Conservation (phyloP, 2,888 invertebrate species). For the Acanthococcus lagerstroemiae region DNA sequence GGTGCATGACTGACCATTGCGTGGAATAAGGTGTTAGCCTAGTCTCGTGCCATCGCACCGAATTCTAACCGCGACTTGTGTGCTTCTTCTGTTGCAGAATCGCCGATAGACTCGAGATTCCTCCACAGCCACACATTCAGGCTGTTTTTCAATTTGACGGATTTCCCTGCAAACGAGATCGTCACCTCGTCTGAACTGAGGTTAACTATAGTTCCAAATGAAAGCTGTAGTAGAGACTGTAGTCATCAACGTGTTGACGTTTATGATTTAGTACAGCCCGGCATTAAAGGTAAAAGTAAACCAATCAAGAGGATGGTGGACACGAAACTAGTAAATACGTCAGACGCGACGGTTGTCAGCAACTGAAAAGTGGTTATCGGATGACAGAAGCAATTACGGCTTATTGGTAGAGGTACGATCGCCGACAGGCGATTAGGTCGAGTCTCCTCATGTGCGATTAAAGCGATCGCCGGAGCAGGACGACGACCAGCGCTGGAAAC, state of each 20-base stretch:
- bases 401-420: constrained; percentile 35
- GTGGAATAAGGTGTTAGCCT: too few relatives aligned
- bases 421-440: constrained; percentile 34
- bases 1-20: too few relatives aligned
- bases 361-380: constrained; percentile 70
- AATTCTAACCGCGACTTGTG: too few relatives aligned
- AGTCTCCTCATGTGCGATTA: constrained; percentile 33
- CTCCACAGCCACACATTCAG: constrained; percentile 53
- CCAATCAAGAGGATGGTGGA: constrained; percentile 73
- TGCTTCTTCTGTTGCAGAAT: constrained; percentile 20
- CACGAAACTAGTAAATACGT: constrained; percentile 48
- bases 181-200: constrained; percentile 74
- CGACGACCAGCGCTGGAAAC: constrained; percentile 50
- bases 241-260: constrained; percentile 53
- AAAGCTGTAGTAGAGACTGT: constrained; percentile 37
- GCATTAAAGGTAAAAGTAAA: constrained; percentile 51
- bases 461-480: constrained; percentile 40
- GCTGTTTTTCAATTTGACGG: constrained; percentile 67
- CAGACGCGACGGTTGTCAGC: constrained; percentile 60
- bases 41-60: too few relatives aligned
- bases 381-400: constrained; percentile 41
- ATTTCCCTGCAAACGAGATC: constrained; percentile 62
- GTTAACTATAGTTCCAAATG: constrained; percentile 47
- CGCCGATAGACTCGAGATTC: constrained; percentile 14
- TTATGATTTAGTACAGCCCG: constrained; percentile 67